Evolutionary conservation across 2,797 vertebrate species (phyloP).

Genomic region (Todus mexicanus): DNA sequence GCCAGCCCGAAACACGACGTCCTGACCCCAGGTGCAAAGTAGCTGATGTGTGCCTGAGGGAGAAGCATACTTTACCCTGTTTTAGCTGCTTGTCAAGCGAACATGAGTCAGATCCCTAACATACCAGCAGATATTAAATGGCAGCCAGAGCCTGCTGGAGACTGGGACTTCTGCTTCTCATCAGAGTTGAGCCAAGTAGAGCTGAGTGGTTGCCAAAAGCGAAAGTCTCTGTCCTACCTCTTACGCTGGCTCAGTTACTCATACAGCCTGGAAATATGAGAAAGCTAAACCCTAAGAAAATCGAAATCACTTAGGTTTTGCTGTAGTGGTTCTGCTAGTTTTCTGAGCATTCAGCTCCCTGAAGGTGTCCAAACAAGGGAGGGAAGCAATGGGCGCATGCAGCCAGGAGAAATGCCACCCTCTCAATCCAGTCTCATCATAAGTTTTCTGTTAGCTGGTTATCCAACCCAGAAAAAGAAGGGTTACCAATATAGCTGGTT

Average conservation of each 20-base stretch:
- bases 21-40: neutral
- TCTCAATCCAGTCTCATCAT: neutral
- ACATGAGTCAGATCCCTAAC: conserved; percentile 34
- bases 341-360: neutral
- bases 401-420: neutral
- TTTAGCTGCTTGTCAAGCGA: conserved; percentile 36
- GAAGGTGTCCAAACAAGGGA: neutral
- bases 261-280: neutral
- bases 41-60: neutral
- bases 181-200: neutral
- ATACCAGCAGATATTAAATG: conserved; percentile 32
- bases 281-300: neutral
- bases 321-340: neutral
- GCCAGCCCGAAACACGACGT: neutral
- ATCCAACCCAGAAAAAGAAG: neutral
- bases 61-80: neutral
- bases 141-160: neutral
- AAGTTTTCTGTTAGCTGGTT: neutral
- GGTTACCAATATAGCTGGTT: neutral
- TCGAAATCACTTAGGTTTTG: neutral
- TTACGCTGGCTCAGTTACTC: neutral
- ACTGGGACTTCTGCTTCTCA: neutral
- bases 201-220: neutral
- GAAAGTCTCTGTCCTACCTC: neutral
- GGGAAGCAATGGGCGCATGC: neutral